A percentile compares a stretch with the other conserved stretches of the same genome.
Evolutionary conservation across 2,888 invertebrate species (phyloP).

Genomic region (Sussaba pulchella): DNA sequence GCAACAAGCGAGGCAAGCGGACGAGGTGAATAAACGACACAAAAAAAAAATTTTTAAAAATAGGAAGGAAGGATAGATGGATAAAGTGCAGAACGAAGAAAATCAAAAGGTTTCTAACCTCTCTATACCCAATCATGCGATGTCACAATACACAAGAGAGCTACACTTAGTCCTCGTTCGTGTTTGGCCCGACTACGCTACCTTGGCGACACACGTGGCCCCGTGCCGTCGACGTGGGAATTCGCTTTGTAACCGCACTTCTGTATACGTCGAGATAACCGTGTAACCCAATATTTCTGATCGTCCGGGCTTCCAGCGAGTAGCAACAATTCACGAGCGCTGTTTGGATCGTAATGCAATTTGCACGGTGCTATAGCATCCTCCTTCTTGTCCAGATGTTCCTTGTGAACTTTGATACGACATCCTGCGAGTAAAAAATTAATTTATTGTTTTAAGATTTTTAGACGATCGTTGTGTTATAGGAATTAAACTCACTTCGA

Average conservation of each 20-base stretch:
- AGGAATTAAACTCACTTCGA: conserved; percentile 93
- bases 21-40: neutral
- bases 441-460: conserved; percentile 13
- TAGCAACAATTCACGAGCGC: conserved; percentile 96
- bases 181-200: conserved; percentile 84
- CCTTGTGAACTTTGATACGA: conserved; percentile 98
- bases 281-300: conserved; percentile 96
- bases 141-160: conserved; percentile 80
- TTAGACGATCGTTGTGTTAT: neutral
- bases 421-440: conserved; percentile 88
- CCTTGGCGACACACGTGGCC: conserved; percentile 89
- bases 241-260: conserved; percentile 96
- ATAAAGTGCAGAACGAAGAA: conserved; percentile 56
- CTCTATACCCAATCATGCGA: conserved; percentile 82
- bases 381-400: conserved; percentile 95
- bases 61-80: neutral
- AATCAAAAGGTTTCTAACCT: conserved; percentile 79
- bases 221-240: conserved; percentile 84
- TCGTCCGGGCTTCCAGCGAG: conserved; percentile 94
- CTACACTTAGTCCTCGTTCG: conserved; percentile 81
- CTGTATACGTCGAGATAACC: conserved; percentile 96
- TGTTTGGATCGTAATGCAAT: conserved; percentile 96
- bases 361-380: conserved; percentile 97
- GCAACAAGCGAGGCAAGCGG: conserved; percentile 7
- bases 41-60: too few species aligned